Evolutionary conservation across 2,797 vertebrate genomes (phyloP).

Genomic region (Gadopsis marmoratus): DNA sequence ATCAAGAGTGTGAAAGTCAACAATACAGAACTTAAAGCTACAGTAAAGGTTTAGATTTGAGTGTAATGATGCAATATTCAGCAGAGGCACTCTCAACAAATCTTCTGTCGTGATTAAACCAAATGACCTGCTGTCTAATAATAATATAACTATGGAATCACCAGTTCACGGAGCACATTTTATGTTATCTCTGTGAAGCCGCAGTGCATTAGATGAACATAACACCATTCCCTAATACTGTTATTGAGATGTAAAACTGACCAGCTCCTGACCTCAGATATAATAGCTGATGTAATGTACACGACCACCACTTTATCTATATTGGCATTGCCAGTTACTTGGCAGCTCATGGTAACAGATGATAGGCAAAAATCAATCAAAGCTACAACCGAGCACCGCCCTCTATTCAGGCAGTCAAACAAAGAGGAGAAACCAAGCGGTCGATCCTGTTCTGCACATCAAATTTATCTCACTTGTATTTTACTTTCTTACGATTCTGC

Average conservation of each 20-base stretch:
- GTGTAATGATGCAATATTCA: neutral
- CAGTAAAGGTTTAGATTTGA: neutral
- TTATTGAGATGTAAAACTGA: conserved; percentile 40
- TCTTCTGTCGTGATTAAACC: neutral
- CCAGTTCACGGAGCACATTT: neutral
- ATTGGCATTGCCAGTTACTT: conserved; percentile 45
- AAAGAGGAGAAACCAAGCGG: conserved; percentile 34
- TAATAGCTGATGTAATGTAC: conserved; percentile 59
- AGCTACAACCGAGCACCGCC: conserved; percentile 45
- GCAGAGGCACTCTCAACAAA: neutral
- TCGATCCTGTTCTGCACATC: conserved; percentile 40
- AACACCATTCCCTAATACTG: neutral
- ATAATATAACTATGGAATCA: conserved; percentile 3
- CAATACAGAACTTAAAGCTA: neutral
- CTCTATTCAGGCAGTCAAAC: conserved; percentile 46
- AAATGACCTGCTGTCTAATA: neutral
- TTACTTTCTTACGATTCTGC: neutral
- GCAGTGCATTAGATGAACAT: conserved; percentile 28
- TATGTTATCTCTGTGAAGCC: neutral
- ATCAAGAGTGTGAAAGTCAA: neutral
- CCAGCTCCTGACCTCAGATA: conserved; percentile 36
- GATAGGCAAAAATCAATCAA: conserved; percentile 73
- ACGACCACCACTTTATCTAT: conserved; percentile 39
- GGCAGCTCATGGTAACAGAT: conserved; percentile 58
- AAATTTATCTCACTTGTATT: conserved; percentile 7